Conservation (phyloP, 2,797 vertebrate species). For the Malacoraja senta region DNA sequence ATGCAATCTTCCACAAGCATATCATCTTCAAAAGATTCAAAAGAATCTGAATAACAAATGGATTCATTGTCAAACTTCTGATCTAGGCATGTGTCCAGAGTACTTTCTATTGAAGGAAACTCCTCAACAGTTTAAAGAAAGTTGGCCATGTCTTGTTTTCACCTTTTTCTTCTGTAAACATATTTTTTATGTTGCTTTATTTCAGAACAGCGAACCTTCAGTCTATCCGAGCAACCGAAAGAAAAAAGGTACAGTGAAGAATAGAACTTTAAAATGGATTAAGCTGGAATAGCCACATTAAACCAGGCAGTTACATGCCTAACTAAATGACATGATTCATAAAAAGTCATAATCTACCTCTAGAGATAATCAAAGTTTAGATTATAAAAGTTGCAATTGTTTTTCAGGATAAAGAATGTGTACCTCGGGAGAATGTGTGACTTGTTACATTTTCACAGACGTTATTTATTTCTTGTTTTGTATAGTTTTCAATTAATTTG, state of each 20-base stretch:
- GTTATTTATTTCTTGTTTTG: neutral
- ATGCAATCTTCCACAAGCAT: neutral
- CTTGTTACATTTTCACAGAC: neutral
- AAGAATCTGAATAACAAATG: neutral
- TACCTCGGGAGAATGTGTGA: neutral
- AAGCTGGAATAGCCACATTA: neutral
- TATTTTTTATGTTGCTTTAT: constrained; percentile 47
- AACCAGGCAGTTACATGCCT: neutral
- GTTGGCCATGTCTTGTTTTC: neutral
- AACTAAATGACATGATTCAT: neutral
- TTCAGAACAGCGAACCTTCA: constrained; percentile 73
- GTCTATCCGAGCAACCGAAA: constrained; percentile 64
- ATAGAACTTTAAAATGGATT: neutral
- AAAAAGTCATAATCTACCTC: neutral
- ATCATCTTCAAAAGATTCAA: neutral
- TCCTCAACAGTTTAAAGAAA: neutral
- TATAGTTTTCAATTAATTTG: neutral
- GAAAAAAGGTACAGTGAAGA: constrained; percentile 74
- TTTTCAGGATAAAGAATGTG: neutral
- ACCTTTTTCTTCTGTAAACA: neutral
- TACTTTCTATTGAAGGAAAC: neutral
- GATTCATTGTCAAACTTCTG: neutral
- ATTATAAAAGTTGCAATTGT: neutral
- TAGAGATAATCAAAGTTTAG: neutral
- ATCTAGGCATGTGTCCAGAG: neutral